Percentiles rank a stretch among this genome's conserved stretches.
phyloP scores from a whole-genome alignment of 2,888 invertebrate species.

The Plusia festucae region DNA sequence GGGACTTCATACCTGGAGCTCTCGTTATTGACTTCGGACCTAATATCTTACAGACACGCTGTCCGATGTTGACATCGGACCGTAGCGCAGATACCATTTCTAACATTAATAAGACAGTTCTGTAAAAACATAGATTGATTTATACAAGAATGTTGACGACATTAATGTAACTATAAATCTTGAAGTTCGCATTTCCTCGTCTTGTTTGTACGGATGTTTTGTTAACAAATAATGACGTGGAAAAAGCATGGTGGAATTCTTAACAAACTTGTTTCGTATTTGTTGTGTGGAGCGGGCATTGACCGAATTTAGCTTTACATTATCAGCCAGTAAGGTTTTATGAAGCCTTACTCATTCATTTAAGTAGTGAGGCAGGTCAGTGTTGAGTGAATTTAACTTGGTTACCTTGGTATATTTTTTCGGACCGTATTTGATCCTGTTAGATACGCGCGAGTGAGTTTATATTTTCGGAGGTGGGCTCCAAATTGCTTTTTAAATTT shows the following conservation, averaged over 20 bases:
- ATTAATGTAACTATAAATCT: slow-evolving; percentile 35
- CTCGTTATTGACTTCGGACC: slow-evolving; percentile 31
- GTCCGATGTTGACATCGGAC: slow-evolving; percentile 22
- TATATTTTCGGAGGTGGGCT: slow-evolving; percentile 31
- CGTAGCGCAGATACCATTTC: not conserved
- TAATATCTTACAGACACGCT: slow-evolving; percentile 37
- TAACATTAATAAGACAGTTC: slow-evolving; percentile 8
- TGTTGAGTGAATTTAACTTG: slow-evolving; percentile 37
- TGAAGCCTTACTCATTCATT: slow-evolving; percentile 51
- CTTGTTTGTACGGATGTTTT: slow-evolving; percentile 41
- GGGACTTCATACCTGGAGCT: slow-evolving; percentile 41
- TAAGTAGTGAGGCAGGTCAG: slow-evolving; percentile 50
- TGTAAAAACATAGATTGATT: slow-evolving; percentile 27
- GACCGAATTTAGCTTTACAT: slow-evolving; percentile 38
- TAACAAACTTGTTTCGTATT: slow-evolving; percentile 43
- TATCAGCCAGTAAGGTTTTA: slow-evolving; percentile 41
- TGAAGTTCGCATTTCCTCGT: slow-evolving; percentile 24
- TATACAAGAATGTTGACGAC: slow-evolving; percentile 22
- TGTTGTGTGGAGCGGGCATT: slow-evolving; percentile 17
- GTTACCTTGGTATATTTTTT: slow-evolving; percentile 32
- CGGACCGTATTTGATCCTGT: slow-evolving; percentile 38
- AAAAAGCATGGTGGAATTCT: slow-evolving; percentile 42
- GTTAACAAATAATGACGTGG: slow-evolving; percentile 40
- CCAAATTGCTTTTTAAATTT: slow-evolving; percentile 19
- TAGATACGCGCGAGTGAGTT: slow-evolving; percentile 36